phyloP scores from a whole-genome alignment of 2,113 vertebrate species.

The Danionella cerebrum region DNA sequence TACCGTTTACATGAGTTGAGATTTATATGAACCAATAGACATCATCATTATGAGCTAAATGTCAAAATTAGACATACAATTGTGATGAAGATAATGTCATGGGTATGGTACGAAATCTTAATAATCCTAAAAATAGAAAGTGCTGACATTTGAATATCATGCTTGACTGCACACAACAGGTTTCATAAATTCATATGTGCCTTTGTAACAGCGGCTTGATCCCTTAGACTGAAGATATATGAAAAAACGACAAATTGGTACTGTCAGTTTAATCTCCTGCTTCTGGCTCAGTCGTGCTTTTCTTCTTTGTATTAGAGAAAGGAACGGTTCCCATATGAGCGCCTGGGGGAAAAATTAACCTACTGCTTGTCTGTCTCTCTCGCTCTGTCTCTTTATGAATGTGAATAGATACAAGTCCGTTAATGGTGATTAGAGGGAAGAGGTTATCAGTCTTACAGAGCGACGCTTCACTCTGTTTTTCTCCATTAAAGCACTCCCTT shows the following conservation, averaged over 20 bases:
- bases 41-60: too few species aligned
- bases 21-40: too few species aligned
- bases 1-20: too few species aligned
- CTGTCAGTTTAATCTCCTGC: slow-evolving; percentile 16
- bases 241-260: slow-evolving; percentile 2
- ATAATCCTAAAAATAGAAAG: background rate
- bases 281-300: slow-evolving; percentile 12
- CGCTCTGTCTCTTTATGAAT: background rate
- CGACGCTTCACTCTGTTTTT: background rate
- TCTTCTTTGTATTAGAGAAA: slow-evolving; percentile 13
- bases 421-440: slow-evolving; percentile 20
- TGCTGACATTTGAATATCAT: background rate
- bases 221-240: background rate
- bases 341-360: slow-evolving; percentile 17
- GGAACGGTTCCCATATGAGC: background rate
- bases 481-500: slow-evolving; percentile 38
- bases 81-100: background rate
- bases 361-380: background rate
- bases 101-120: background rate
- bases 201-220: slow-evolving; percentile 2
- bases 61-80: too few species aligned
- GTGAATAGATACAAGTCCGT: slow-evolving; percentile 11
- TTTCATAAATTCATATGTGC: background rate
- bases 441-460: slow-evolving; percentile 13
- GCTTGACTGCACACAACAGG: slow-evolving; percentile 10